These are phyloP conservation scores for Microcebus griseorufus DNA, from an alignment of 2,113 vertebrate genomes.

Conservation along the genomic window DNA sequence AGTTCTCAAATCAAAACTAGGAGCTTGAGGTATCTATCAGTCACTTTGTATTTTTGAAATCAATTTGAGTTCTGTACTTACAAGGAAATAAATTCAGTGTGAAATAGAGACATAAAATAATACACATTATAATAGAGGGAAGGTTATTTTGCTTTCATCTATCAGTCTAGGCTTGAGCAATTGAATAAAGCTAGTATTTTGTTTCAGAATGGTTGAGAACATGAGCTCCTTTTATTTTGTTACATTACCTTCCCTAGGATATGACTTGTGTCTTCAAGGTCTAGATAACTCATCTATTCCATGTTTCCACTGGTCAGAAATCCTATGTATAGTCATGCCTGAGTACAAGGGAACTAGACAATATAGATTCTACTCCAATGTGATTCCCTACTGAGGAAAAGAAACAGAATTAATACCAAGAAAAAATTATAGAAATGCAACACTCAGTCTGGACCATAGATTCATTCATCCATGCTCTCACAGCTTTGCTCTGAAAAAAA, in stretches of 20 bases:
- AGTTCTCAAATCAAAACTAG: background rate
- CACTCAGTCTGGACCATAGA: background rate
- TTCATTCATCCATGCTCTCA: background rate
- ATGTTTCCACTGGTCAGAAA: background rate
- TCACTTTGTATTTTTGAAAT: background rate
- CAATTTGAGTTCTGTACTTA: background rate
- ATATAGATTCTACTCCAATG: too few species aligned
- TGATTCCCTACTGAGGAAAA: background rate
- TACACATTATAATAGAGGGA: background rate
- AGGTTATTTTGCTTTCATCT: background rate
- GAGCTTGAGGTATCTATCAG: background rate
- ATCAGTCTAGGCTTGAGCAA: background rate
- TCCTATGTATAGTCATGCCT: background rate
- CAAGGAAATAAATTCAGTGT: background rate
- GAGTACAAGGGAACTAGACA: background rate
- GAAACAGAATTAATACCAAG: background rate
- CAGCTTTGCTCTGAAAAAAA: background rate
- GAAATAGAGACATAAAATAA: background rate
- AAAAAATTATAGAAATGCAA: background rate
- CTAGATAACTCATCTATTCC: background rate
- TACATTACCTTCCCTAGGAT: fast-evolving
- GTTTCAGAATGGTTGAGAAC: background rate
- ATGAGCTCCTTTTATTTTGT: background rate
- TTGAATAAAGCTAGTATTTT: background rate
- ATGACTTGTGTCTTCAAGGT: background rate